Percentiles rank a stretch among this genome's conserved stretches.
Conservation (phyloP, 2,888 invertebrate genomes). For the Amblyteles armatorius region DNA sequence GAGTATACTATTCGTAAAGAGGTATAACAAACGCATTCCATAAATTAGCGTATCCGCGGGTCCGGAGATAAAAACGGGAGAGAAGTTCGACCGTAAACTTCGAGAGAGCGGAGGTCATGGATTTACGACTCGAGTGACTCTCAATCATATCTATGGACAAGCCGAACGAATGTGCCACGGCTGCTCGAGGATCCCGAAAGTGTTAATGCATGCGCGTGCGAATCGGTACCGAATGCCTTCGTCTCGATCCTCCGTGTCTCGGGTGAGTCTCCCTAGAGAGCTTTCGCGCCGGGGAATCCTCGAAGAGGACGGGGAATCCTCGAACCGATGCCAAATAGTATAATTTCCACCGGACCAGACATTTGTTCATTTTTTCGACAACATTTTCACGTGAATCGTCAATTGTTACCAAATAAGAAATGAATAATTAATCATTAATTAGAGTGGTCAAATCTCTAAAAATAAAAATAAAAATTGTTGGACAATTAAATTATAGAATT, state of each 20-base stretch:
- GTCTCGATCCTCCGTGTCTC: slow-evolving; percentile 17
- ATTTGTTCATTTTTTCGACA: slow-evolving; percentile 14
- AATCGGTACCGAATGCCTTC: slow-evolving; percentile 22
- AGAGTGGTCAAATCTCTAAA: no score
- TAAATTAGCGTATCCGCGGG: slow-evolving; percentile 32
- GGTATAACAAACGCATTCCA: slow-evolving; percentile 34
- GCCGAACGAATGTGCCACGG: slow-evolving; percentile 30
- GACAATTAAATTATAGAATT: not conserved
- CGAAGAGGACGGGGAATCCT: not conserved
- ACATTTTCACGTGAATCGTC: not conserved
- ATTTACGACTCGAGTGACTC: slow-evolving; percentile 61
- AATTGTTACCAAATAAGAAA: not conserved
- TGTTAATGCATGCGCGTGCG: slow-evolving; percentile 21
- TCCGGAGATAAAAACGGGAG: slow-evolving; percentile 25
- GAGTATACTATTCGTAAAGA: slow-evolving; percentile 16
- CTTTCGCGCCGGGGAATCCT: not conserved
- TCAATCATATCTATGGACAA: slow-evolving; percentile 56
- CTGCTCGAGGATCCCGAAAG: slow-evolving; percentile 33
- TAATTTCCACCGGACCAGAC: slow-evolving; percentile 12
- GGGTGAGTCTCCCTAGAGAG: not conserved
- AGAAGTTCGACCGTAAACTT: slow-evolving; percentile 61
- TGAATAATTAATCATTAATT: not conserved
- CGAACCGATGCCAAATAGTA: slow-evolving; percentile 39
- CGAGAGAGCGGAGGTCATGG: slow-evolving; percentile 38
- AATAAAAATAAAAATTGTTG: not conserved